These are phyloP conservation scores for Zygothrica quintamaculata DNA, from an alignment of 2,888 invertebrate genomes.

Conservation along the genomic window DNA sequence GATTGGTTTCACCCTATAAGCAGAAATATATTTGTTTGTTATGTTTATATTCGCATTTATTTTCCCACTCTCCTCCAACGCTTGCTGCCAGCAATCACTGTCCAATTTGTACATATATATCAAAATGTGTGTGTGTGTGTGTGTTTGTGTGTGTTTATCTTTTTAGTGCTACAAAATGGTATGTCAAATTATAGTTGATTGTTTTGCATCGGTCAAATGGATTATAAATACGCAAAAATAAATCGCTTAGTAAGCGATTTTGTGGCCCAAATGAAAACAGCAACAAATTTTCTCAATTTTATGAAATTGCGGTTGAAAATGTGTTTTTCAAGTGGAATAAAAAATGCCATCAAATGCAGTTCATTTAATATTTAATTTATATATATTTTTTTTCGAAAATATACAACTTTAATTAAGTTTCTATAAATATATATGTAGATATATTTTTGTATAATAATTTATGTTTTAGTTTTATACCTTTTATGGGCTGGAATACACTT, in stretches of 20 bases:
- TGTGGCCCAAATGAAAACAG: not conserved
- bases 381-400: no score
- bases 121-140: not conserved
- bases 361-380: not conserved
- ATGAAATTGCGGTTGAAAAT: slow-evolving; percentile 6
- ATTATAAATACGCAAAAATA: slow-evolving; percentile 27
- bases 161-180: slow-evolving; percentile 19
- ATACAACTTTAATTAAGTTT: not conserved
- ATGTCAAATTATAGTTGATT: slow-evolving; percentile 40
- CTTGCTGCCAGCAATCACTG: slow-evolving; percentile 27
- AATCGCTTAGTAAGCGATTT: slow-evolving; percentile 14
- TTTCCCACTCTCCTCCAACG: not conserved
- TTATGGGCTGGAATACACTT: slow-evolving; percentile 35
- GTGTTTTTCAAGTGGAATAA: no score
- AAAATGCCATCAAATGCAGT: no score
- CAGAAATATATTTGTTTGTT: not conserved
- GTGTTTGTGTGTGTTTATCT: not conserved
- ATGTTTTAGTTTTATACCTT: not conserved
- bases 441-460: not conserved
- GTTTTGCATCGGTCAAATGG: slow-evolving; percentile 18
- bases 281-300: slow-evolving; percentile 5
- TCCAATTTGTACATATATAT: slow-evolving; percentile 11
- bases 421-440: not conserved
- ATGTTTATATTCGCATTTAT: not conserved
- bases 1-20: slow-evolving; percentile 5